Conservation (phyloP, 1,140 invertebrate species). For the Micrasema longulum region DNA sequence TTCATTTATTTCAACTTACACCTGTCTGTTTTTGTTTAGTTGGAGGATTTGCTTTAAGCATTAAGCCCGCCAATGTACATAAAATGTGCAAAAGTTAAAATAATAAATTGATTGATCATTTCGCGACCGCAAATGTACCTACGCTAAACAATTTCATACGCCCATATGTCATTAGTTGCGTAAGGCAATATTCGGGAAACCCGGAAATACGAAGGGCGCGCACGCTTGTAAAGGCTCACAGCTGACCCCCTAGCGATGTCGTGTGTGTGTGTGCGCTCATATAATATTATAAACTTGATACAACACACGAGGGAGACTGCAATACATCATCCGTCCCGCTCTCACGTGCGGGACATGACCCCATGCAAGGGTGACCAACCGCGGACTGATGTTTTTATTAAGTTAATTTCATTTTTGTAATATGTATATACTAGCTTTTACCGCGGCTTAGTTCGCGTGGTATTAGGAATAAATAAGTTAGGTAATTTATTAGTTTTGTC, state of each 20-base stretch:
- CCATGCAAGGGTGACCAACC: constrained; percentile 44
- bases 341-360: constrained; percentile 46
- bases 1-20: no score
- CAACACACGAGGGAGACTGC: constrained; percentile 53
- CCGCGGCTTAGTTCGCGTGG: no score
- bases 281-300: constrained; percentile 56
- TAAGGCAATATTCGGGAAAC: background rate
- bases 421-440: no score
- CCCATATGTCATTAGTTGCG: background rate
- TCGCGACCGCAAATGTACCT: background rate
- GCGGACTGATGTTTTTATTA: no score
- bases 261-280: constrained; percentile 48
- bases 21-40: background rate
- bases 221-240: constrained; percentile 40
- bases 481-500: no score
- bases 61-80: background rate
- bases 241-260: constrained; percentile 32
- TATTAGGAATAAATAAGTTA: no score
- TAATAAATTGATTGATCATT: background rate
- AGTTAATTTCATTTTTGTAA: no score
- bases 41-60: background rate
- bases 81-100: background rate
- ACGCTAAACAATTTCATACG: background rate
- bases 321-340: constrained; percentile 43
- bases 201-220: background rate